Conservation (phyloP, 2,797 vertebrate species). For the Sebastes elongatus region DNA sequence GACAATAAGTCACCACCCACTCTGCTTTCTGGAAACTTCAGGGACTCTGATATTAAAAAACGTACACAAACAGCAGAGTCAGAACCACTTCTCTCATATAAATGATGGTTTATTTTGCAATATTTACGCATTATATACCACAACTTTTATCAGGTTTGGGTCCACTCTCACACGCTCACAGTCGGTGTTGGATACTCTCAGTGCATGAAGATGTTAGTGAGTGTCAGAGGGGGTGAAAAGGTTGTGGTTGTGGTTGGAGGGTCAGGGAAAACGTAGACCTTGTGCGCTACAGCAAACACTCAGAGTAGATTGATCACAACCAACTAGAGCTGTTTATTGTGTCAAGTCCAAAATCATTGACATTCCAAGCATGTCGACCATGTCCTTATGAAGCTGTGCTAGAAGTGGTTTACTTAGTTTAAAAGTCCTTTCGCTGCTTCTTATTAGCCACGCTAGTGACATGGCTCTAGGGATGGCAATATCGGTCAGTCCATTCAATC, state of each 20-base stretch:
- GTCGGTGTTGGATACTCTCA: neutral
- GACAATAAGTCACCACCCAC: slow-evolving; percentile 51
- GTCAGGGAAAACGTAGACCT: neutral
- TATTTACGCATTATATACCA: neutral
- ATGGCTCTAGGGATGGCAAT: too few relatives aligned
- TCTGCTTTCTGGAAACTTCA: slow-evolving; percentile 42
- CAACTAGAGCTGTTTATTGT: neutral
- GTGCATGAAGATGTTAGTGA: neutral
- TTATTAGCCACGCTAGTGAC: neutral
- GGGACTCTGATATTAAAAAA: slow-evolving; percentile 51
- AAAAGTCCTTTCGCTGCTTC: neutral
- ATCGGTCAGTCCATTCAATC: too few relatives aligned
- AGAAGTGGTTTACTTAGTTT: neutral
- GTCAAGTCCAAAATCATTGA: neutral
- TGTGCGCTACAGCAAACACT: neutral
- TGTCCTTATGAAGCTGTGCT: neutral
- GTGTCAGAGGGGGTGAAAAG: slow-evolving; percentile 1
- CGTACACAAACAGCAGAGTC: neutral
- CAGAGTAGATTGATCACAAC: neutral
- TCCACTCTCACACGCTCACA: neutral
- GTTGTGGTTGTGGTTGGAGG: neutral
- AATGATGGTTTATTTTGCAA: slow-evolving; percentile 17
- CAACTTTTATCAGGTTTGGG: neutral
- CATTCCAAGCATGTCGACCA: neutral
- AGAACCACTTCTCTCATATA: slow-evolving; percentile 19